Percentiles rank a stretch among this genome's conserved stretches.
Conservation (phyloP, 2,113 vertebrate genomes). For the Rhea americana region DNA sequence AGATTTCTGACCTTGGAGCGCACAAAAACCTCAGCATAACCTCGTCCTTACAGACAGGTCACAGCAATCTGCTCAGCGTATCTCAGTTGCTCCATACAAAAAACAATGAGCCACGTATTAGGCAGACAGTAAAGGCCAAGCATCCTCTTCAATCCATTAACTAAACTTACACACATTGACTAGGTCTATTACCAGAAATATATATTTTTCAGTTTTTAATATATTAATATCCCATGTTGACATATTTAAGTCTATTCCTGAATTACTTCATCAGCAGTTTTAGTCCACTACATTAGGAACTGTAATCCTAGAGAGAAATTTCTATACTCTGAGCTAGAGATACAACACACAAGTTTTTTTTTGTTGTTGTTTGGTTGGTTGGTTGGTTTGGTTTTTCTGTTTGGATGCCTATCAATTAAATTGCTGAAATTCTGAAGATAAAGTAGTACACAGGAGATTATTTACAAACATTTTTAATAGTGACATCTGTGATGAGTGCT, state of each 20-base stretch:
- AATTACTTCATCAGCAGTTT: no score
- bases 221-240: no score
- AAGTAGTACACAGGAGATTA: not conserved
- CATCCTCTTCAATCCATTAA: not conserved
- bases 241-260: no score
- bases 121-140: not conserved
- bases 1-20: not conserved
- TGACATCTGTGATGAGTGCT: not conserved
- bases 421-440: not conserved
- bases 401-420: not conserved
- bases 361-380: not conserved
- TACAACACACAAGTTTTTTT: not conserved
- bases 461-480: not conserved
- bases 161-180: no score
- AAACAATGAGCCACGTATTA: not conserved
- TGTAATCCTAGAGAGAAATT: not conserved
- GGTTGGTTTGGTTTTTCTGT: not conserved
- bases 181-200: no score
- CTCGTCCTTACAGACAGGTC: not conserved
- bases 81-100: not conserved
- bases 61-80: not conserved
- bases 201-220: no score
- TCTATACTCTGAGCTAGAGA: not conserved
- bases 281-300: no score
- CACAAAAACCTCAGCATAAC: not conserved